A percentile compares a stretch with the other conserved stretches of the same genome.
Conservation (phyloP, 2,888 invertebrate species). For the Sipha maydis region DNA sequence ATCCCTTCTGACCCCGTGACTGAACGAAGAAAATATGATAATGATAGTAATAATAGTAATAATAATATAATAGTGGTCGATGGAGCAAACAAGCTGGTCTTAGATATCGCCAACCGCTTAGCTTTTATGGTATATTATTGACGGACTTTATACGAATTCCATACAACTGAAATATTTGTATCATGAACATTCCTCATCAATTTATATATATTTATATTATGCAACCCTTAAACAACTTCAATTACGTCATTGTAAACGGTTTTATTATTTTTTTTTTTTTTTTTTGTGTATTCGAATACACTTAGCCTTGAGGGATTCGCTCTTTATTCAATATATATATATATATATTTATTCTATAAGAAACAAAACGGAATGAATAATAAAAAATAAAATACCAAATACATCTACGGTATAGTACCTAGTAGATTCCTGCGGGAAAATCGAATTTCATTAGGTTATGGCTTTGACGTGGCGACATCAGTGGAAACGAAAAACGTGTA, state of each 20-base stretch:
- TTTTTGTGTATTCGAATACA: background rate
- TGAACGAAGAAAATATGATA: too few species aligned
- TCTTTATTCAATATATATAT: too few species aligned
- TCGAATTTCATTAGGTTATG: conserved; percentile 2
- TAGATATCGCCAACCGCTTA: background rate
- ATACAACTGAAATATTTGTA: background rate
- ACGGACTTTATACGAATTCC: background rate
- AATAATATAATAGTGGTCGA: background rate
- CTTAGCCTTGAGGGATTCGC: background rate
- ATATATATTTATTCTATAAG: background rate
- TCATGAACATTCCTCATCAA: background rate
- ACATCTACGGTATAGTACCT: background rate
- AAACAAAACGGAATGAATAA: background rate
- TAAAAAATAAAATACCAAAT: background rate
- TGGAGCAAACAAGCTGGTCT: background rate
- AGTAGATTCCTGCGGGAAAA: background rate
- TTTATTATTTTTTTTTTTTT: background rate
- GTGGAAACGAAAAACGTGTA: background rate
- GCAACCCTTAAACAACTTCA: background rate
- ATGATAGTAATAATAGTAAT: background rate
- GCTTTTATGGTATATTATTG: background rate
- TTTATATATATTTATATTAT: background rate
- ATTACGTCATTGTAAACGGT: background rate
- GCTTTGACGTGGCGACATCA: background rate
- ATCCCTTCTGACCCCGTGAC: too few species aligned